Evolutionary conservation across 2,888 invertebrate species (phyloP).

Genomic region (Gasteruption jaculator): DNA sequence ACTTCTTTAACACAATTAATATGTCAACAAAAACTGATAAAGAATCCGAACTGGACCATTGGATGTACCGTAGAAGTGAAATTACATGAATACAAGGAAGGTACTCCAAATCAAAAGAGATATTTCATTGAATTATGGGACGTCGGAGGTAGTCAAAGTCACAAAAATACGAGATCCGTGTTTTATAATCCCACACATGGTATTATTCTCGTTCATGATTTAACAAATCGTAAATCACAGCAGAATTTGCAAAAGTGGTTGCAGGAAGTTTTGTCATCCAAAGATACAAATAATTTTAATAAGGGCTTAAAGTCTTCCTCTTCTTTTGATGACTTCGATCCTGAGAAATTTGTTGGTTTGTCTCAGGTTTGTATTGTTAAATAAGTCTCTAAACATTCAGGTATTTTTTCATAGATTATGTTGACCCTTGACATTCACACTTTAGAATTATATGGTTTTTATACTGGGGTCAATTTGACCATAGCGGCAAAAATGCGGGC

Average conservation of each 20-base stretch:
- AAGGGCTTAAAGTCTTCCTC: no score
- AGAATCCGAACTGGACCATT: slow-evolving; percentile 91
- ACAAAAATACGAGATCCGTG: slow-evolving; percentile 87
- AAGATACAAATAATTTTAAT: slow-evolving; percentile 56
- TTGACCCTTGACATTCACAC: no score
- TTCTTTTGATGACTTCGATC: slow-evolving; percentile 70
- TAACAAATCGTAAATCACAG: slow-evolving; percentile 94
- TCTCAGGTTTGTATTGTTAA: slow-evolving; percentile 57
- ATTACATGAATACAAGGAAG: slow-evolving; percentile 91
- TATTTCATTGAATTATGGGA: slow-evolving; percentile 97
- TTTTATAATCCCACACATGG: slow-evolving; percentile 95
- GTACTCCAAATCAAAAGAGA: slow-evolving; percentile 84
- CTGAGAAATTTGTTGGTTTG: slow-evolving; percentile 80
- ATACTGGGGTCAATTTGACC: no score
- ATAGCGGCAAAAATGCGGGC: no score
- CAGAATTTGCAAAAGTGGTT: slow-evolving; percentile 91
- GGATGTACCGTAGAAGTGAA: slow-evolving; percentile 96
- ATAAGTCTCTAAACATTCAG: slow-evolving; percentile 19
- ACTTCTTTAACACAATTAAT: slow-evolving; percentile 90
- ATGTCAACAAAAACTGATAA: slow-evolving; percentile 79
- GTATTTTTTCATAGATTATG: no score
- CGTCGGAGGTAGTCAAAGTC: slow-evolving; percentile 90
- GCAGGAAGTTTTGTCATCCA: slow-evolving; percentile 80
- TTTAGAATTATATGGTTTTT: no score
- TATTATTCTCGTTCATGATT: slow-evolving; percentile 88